phyloP scores from a whole-genome alignment of 2,888 invertebrate genomes.

The Cryptophagus acutangulus region DNA sequence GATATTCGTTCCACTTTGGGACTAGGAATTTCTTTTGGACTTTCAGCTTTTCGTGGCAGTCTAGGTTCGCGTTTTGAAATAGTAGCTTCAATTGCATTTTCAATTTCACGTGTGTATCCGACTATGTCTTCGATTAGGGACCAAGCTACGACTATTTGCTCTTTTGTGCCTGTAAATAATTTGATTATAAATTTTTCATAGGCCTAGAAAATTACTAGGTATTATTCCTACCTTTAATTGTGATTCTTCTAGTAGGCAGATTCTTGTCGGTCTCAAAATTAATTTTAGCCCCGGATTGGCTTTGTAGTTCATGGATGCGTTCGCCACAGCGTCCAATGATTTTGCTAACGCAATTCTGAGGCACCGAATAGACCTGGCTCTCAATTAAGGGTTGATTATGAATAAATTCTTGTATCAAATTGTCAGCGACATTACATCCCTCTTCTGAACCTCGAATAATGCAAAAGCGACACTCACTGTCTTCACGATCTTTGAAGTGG shows the following conservation, averaged over 20 bases:
- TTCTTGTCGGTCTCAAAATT: constrained; percentile 46
- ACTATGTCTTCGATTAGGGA: constrained; percentile 68
- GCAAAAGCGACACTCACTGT: constrained; percentile 58
- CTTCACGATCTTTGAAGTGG: constrained; percentile 53
- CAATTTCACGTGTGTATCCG: constrained; percentile 50
- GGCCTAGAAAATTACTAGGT: background rate
- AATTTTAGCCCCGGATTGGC: constrained; percentile 67
- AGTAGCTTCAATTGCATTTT: constrained; percentile 46
- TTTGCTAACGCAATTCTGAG: constrained; percentile 61
- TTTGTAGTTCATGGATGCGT: constrained; percentile 65
- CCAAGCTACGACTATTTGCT: constrained; percentile 70
- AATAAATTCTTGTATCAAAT: constrained; percentile 63
- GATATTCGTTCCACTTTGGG: constrained; percentile 41
- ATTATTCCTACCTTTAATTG: constrained; percentile 37
- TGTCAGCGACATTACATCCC: constrained; percentile 66
- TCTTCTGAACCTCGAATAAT: constrained; percentile 65
- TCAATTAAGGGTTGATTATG: constrained; percentile 62
- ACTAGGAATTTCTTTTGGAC: constrained; percentile 33
- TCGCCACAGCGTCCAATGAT: constrained; percentile 75
- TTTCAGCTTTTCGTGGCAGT: constrained; percentile 35
- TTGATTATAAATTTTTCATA: background rate
- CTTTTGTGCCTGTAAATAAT: constrained; percentile 57
- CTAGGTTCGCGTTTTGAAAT: constrained; percentile 53
- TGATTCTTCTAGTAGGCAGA: constrained; percentile 32
- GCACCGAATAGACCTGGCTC: constrained; percentile 63